Conservation (phyloP, 1,140 invertebrate species). For the Proctacanthus coquilletti region DNA sequence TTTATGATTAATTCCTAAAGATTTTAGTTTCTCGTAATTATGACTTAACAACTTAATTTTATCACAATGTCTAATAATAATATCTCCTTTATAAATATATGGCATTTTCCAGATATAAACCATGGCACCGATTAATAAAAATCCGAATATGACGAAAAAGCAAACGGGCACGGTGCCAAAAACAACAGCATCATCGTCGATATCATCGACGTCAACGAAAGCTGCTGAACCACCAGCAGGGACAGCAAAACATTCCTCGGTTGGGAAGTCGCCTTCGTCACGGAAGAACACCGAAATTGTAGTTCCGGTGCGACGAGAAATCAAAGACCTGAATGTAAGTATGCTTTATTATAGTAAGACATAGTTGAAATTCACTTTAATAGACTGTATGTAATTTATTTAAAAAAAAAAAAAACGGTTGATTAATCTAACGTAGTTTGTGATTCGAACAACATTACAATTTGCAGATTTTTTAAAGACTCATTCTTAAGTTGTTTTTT, state of each 20-base stretch:
- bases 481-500: background rate
- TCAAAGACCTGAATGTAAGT: constrained; percentile 20
- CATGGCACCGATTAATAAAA: constrained; percentile 1
- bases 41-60: too few species aligned
- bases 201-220: background rate
- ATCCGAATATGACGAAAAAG: background rate
- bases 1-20: too few species aligned
- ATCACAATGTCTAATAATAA: too few species aligned
- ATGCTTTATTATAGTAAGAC: constrained; percentile 2
- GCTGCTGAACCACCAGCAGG: background rate
- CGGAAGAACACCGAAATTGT: constrained; percentile 15
- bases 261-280: background rate
- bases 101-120: too few species aligned
- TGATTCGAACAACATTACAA: background rate
- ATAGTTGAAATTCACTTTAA: constrained; percentile 3
- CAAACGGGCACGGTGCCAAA: constrained; percentile 1
- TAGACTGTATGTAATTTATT: background rate
- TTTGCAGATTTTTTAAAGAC: constrained; percentile 1
- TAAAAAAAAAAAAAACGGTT: background rate
- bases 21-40: too few species aligned
- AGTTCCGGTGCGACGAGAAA: constrained; percentile 13
- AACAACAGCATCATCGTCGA: background rate
- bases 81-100: too few species aligned
- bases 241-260: background rate
- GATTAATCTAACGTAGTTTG: background rate